phyloP scores from a whole-genome alignment of 2,113 vertebrate genomes.

The Tyrannus savana region DNA sequence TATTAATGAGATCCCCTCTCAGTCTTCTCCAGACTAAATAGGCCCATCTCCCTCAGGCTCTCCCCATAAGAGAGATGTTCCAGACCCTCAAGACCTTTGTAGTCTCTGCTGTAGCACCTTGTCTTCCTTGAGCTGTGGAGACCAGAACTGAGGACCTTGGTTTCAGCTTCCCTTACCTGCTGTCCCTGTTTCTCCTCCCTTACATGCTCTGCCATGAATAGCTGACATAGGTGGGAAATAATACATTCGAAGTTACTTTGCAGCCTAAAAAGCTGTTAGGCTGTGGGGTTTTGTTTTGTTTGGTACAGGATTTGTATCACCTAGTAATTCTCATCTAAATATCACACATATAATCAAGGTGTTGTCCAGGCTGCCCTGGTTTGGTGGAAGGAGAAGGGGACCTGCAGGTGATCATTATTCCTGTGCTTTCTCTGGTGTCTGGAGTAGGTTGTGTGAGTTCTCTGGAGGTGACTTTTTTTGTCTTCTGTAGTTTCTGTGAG shows the following conservation, averaged over 20 bases:
- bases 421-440: accelerated
- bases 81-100: neutral
- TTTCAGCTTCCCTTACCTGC: neutral
- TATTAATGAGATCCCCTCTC: neutral
- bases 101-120: neutral
- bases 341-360: neutral
- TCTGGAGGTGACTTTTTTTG: neutral
- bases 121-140: neutral
- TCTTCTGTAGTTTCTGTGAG: neutral
- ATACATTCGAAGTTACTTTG: neutral
- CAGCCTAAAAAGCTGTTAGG: neutral
- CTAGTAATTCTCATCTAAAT: neutral
- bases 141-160: neutral
- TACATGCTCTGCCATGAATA: neutral
- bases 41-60: neutral
- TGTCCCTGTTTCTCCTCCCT: neutral
- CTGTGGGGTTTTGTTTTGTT: neutral
- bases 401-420: neutral
- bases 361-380: neutral
- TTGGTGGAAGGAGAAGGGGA: neutral
- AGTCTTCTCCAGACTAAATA: neutral
- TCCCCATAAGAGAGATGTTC: neutral
- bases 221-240: neutral
- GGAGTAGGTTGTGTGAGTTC: neutral
- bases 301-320: neutral